A percentile compares a stretch with the other conserved stretches of the same genome.
phyloP scores from a whole-genome alignment of 1,140 invertebrate species.

The Armadillidium nasatum region DNA sequence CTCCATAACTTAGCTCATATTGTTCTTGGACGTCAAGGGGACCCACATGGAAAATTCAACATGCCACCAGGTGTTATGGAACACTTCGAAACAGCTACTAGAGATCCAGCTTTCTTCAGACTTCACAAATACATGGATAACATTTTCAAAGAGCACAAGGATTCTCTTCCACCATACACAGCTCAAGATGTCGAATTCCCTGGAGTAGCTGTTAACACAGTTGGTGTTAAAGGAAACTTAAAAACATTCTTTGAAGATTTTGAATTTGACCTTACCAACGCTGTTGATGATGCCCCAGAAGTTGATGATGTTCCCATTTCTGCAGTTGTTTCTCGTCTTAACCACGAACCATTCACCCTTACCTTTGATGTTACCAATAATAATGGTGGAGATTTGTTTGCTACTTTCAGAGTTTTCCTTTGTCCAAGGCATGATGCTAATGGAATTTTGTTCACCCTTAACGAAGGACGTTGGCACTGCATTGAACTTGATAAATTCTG shows the following conservation, averaged over 20 bases:
- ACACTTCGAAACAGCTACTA: constrained; percentile 55
- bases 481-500: constrained; percentile 64
- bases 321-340: constrained; percentile 57
- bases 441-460: constrained; percentile 56
- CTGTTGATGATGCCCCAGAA: constrained; percentile 50
- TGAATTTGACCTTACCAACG: constrained; percentile 63
- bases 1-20: constrained; percentile 46
- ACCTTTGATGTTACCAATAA: constrained; percentile 58
- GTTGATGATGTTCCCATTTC: constrained; percentile 44
- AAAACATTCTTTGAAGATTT: constrained; percentile 67
- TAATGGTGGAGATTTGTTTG: constrained; percentile 52
- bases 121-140: constrained; percentile 59
- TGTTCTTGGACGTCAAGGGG: constrained; percentile 41
- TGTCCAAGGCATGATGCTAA: constrained; percentile 64
- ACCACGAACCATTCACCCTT: constrained; percentile 62
- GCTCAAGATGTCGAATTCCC: constrained; percentile 54
- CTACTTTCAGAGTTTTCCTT: constrained; percentile 60
- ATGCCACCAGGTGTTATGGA: constrained; percentile 52
- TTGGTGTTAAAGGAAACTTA: constrained; percentile 60
- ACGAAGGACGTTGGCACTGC: constrained; percentile 59
- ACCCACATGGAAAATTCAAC: constrained; percentile 35
- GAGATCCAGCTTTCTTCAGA: constrained; percentile 63
- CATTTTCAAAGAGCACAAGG: constrained; percentile 53
- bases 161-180: constrained; percentile 46
- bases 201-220: constrained; percentile 60